phyloP scores from a whole-genome alignment of 2,113 vertebrate species.

The Oreocharis arfaki region DNA sequence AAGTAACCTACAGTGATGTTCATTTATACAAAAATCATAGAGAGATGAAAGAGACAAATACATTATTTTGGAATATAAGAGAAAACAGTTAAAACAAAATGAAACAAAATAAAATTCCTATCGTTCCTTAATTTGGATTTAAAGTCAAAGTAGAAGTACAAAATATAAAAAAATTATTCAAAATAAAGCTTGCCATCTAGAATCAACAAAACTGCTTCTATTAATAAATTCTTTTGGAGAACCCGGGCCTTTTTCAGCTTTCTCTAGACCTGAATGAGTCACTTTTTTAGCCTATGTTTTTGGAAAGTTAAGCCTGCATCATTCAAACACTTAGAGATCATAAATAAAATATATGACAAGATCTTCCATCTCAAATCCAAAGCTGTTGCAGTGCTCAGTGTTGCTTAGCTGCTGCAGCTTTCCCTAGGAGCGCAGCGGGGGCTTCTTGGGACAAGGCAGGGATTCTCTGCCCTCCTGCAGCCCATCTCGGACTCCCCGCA shows the following conservation, averaged over 20 bases:
- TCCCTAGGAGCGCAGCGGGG: too few relatives aligned
- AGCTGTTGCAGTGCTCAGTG: too few relatives aligned
- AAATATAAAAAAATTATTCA: background rate
- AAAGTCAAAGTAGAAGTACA: background rate
- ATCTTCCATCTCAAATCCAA: background rate
- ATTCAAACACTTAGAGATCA: background rate
- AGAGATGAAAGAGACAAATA: background rate
- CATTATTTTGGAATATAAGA: background rate
- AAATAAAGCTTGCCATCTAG: background rate
- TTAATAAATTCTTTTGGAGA: background rate
- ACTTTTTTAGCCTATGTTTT: accelerated
- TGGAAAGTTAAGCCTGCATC: background rate
- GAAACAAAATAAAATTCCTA: background rate
- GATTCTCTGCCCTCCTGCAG: too few relatives aligned
- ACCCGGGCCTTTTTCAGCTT: background rate
- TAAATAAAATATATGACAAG: background rate
- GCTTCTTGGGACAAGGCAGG: too few relatives aligned
- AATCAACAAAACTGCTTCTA: background rate
- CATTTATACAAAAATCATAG: background rate
- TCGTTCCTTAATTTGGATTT: background rate
- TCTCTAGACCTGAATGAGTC: background rate
- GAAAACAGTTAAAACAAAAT: background rate
- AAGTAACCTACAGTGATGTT: background rate
- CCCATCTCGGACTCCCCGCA: too few relatives aligned
- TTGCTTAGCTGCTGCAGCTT: too few relatives aligned